Conservation (phyloP, 2,888 invertebrate species). For the Xiphydria camelus region DNA sequence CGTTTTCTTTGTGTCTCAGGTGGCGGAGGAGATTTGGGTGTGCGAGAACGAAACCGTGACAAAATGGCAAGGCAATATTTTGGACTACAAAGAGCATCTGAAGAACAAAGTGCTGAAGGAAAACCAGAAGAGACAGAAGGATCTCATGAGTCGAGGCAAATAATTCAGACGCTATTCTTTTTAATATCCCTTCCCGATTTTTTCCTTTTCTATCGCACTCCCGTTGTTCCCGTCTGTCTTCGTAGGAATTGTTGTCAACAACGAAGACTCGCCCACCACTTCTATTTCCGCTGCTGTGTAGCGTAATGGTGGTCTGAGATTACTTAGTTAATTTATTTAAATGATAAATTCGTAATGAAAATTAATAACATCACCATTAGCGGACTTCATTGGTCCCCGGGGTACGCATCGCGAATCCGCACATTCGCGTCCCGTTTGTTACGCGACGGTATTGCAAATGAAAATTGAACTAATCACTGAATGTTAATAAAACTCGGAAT, state of each 20-base stretch:
- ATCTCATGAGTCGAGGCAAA: slow-evolving; percentile 41
- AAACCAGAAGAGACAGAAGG: slow-evolving; percentile 55
- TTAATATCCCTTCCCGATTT: slow-evolving; percentile 9
- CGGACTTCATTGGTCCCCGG: slow-evolving; percentile 6
- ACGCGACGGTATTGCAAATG: slow-evolving; percentile 10
- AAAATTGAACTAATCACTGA: slow-evolving; percentile 11
- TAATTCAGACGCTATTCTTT: slow-evolving; percentile 30
- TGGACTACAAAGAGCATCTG: slow-evolving; percentile 93
- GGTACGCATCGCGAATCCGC: no score
- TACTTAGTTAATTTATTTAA: slow-evolving; percentile 55
- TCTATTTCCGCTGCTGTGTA: slow-evolving; percentile 45
- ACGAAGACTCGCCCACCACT: slow-evolving; percentile 17
- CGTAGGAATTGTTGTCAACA: slow-evolving; percentile 31
- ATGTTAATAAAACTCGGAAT: slow-evolving; percentile 15
- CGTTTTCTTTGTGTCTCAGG: slow-evolving; percentile 63
- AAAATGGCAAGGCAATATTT: slow-evolving; percentile 96
- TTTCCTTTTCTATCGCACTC: slow-evolving; percentile 11
- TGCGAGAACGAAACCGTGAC: slow-evolving; percentile 95
- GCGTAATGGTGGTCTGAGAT: slow-evolving; percentile 39
- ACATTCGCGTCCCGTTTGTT: no score
- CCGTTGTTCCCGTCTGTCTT: slow-evolving; percentile 12
- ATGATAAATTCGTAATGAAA: no score
- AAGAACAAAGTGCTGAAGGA: slow-evolving; percentile 84
- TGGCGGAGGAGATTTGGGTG: slow-evolving; percentile 99
- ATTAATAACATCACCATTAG: slow-evolving; percentile 16